These are phyloP conservation scores for Leucophora obtusa DNA, from an alignment of 2,888 invertebrate species.

Conservation along the genomic window DNA sequence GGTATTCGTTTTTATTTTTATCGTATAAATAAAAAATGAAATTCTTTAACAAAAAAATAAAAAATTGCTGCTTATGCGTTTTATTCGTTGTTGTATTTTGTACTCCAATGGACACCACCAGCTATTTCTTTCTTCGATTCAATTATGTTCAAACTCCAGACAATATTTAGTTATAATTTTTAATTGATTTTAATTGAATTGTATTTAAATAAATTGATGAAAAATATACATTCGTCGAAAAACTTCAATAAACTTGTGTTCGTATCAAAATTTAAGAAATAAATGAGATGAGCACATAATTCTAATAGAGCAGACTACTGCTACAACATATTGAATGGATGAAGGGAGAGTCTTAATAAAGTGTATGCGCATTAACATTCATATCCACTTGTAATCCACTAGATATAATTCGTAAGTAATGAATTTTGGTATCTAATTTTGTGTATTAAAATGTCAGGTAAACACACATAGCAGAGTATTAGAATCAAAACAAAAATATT, in stretches of 20 bases:
- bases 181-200: conserved; percentile 59
- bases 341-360: conserved; percentile 10
- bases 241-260: conserved; percentile 14
- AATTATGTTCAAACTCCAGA: conserved; percentile 21
- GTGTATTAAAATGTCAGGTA: not conserved
- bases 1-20: conserved; percentile 12
- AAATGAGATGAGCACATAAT: conserved; percentile 19
- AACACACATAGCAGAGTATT: too few species aligned
- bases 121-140: conserved; percentile 6
- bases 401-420: conserved; percentile 3
- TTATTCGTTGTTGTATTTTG: conserved; percentile 3
- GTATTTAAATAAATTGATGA: conserved; percentile 20
- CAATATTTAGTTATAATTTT: conserved; percentile 27
- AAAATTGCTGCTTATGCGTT: conserved; percentile 36
- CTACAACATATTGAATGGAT: conserved; percentile 20
- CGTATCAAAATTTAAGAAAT: conserved; percentile 20
- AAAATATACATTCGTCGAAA: conserved; percentile 12
- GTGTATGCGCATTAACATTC: conserved; percentile 48
- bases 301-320: not conserved
- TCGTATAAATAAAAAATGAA: conserved; percentile 6
- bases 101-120: conserved; percentile 22
- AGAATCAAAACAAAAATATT: too few species aligned
- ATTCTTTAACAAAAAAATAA: conserved; percentile 15
- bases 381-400: conserved; percentile 39
- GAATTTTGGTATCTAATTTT: conserved; percentile 31